Evolutionary conservation across 1,140 invertebrate species (phyloP), one percentile per base, ranked within the genome.

Genomic region (Penaeus chinensis): DNA sequence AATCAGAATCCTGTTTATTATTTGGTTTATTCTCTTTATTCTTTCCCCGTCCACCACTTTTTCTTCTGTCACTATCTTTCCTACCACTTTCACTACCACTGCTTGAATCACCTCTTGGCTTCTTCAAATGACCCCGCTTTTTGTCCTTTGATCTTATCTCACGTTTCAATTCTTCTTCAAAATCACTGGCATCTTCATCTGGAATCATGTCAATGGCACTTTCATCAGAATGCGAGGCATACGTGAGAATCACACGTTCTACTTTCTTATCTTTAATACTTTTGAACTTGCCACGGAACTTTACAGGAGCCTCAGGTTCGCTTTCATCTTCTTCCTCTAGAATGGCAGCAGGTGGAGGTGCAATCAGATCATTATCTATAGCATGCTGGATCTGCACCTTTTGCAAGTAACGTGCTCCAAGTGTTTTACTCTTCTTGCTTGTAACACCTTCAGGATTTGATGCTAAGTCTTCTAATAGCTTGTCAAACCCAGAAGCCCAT

Each of bases 171-270:
- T 90, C 89, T 60, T 89, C 84, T 74, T 90, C 89, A 81, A 89
- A 90, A 76, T 90, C 89, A 82, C 85, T 88, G 13, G 89, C 89
- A 66, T 90, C 89, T 63, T 90, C 89, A 47, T 90, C 89, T n/a
- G 89, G 89, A 74, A 90, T 90, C 80, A 90, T 88, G 62, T 90
- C 89, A 24, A 84, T 89, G 19, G 87, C 87, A 84, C 89, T 90
- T 42, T 90, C 89, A 81, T 90, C 89, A 16, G 89, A 90, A 79
- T 90, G 89, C 71, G 89, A 90, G 78, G 89, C 89, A 65, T 90
- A 90, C 0, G 89, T 90, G 13, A 90, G 81, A 32, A 90, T 90
- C 47, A 90, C 74, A 47, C 89, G 76, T 47, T 90, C 89, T 37
- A 89, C 85, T 61, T 88, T 86, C 62, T 90, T 90, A 71, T 90